Conservation (phyloP, 2,888 invertebrate species). For the Alcis repandata region DNA sequence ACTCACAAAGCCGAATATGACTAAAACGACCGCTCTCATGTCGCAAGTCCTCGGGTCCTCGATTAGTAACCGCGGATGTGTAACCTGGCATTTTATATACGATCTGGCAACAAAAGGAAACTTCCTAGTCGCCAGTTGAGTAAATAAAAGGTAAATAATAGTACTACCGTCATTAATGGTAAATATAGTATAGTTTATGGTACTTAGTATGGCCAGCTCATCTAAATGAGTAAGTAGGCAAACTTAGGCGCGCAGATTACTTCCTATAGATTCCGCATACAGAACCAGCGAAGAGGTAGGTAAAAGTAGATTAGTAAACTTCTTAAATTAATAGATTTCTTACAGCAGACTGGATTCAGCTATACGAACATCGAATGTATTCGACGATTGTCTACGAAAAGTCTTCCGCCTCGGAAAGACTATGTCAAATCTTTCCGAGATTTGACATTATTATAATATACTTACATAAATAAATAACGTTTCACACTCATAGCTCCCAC, state of each 20-base stretch:
- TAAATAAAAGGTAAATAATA: neutral
- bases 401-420: too few relatives aligned
- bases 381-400: too few relatives aligned
- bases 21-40: neutral
- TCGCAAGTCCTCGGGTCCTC: neutral
- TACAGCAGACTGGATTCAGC: too few relatives aligned
- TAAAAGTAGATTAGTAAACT: too few relatives aligned
- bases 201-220: neutral
- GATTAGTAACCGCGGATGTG: neutral
- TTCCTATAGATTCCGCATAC: too few relatives aligned
- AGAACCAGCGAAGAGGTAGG: too few relatives aligned
- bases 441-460: too few relatives aligned
- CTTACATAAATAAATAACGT: too few relatives aligned
- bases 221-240: neutral
- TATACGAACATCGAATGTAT: too few relatives aligned
- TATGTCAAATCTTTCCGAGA: too few relatives aligned
- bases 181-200: neutral
- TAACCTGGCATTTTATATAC: neutral
- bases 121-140: neutral
- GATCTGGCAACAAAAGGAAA: neutral
- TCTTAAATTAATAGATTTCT: too few relatives aligned
- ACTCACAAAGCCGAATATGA: conserved; percentile 9
- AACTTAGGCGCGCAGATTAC: neutral
- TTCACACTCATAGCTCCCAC: too few relatives aligned
- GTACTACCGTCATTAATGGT: neutral